A percentile compares a stretch with the other conserved stretches of the same genome.
phyloP scores from a whole-genome alignment of 1,140 invertebrate genomes.

The Parasteatoda tepidariorum region DNA sequence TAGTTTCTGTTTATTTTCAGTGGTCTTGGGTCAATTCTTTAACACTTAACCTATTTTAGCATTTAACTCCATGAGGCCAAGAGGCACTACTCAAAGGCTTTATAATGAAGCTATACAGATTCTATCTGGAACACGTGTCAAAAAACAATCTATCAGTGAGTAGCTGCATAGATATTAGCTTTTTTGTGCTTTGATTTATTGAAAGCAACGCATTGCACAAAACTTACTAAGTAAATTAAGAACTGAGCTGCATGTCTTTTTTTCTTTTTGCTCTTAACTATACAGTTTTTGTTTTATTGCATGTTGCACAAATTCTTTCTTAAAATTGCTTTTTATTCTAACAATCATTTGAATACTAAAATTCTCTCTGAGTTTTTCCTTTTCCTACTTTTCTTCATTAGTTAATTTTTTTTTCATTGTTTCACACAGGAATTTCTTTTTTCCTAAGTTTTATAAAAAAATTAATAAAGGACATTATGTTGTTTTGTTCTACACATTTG shows the following conservation, averaged over 20 bases:
- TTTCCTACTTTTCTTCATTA: too few relatives aligned
- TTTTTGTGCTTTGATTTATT: background rate
- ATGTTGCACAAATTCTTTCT: background rate
- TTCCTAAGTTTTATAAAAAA: too few relatives aligned
- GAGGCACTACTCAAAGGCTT: conserved; percentile 16
- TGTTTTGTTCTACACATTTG: too few relatives aligned
- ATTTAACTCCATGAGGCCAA: conserved; percentile 17
- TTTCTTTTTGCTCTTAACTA: background rate
- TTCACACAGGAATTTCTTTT: too few relatives aligned
- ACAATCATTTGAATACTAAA: too few relatives aligned
- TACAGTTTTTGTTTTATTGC: background rate
- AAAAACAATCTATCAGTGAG: conserved; percentile 42
- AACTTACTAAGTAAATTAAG: background rate
- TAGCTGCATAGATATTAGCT: background rate
- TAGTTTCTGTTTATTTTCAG: conserved; percentile 4
- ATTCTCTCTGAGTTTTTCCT: too few relatives aligned
- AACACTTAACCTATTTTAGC: background rate
- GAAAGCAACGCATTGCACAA: background rate
- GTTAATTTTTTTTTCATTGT: too few relatives aligned
- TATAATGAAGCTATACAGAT: conserved; percentile 49
- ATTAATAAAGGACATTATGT: too few relatives aligned
- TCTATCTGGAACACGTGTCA: conserved; percentile 22
- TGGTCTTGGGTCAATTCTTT: conserved; percentile 11
- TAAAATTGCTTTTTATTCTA: background rate
- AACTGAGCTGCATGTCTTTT: background rate